A percentile compares a stretch with the other conserved stretches of the same genome.
These are phyloP conservation scores for Spheniscus humboldti DNA, from an alignment of 2,797 vertebrate genomes.

Conservation along the genomic window DNA sequence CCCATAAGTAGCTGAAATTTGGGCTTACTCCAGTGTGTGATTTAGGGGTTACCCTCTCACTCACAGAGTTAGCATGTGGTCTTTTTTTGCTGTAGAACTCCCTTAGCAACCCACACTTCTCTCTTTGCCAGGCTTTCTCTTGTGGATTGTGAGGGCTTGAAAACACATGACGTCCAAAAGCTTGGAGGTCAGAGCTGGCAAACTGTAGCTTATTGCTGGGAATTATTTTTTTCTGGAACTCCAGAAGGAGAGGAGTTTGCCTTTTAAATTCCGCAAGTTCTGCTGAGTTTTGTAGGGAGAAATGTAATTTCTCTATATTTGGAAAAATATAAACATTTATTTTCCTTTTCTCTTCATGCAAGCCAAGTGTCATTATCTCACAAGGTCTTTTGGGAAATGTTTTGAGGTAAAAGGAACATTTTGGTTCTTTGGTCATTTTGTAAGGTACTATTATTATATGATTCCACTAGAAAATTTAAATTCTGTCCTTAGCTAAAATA, in stretches of 20 bases:
- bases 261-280: background rate
- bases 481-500: background rate
- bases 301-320: background rate
- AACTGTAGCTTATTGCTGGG: background rate
- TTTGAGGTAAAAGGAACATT: background rate
- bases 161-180: background rate
- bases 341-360: background rate
- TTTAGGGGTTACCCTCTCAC: background rate
- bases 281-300: background rate
- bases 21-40: background rate
- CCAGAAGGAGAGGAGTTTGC: background rate
- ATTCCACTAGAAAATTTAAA: background rate
- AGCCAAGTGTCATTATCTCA: background rate
- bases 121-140: background rate
- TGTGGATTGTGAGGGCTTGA: background rate
- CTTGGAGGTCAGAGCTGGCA: background rate
- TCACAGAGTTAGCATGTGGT: background rate
- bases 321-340: background rate
- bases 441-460: background rate
- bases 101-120: background rate
- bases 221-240: background rate
- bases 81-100: background rate
- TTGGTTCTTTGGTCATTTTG: background rate
- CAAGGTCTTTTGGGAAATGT: background rate
- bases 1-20: slow-evolving; percentile 5